These are phyloP conservation scores for Sebastes miniatus DNA, from an alignment of 2,797 vertebrate species.

Conservation along the genomic window DNA sequence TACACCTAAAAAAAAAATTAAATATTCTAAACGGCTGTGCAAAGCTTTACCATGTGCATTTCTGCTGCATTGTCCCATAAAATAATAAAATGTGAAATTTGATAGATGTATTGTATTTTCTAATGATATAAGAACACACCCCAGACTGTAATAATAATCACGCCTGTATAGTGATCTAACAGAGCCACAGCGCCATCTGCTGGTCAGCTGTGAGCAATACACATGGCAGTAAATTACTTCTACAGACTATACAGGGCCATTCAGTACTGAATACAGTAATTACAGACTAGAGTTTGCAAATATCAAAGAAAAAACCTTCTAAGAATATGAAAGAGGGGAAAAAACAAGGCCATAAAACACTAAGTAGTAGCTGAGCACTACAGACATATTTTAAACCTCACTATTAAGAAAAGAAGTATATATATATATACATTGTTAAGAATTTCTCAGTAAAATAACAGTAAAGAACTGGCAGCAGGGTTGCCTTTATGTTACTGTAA, in stretches of 20 bases:
- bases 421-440: too few species aligned
- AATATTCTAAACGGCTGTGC: background rate
- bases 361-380: background rate
- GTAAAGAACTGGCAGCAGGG: too few species aligned
- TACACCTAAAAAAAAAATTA: background rate
- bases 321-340: background rate
- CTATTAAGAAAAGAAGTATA: too few species aligned
- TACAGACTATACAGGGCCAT: background rate
- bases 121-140: background rate
- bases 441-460: too few species aligned
- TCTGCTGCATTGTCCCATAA: fast-evolving
- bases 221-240: background rate
- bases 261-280: slow-evolving; percentile 15
- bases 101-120: background rate
- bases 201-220: slow-evolving; percentile 23
- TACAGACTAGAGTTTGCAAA: slow-evolving; percentile 27
- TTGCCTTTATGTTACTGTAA: too few species aligned
- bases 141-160: background rate
- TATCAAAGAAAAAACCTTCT: slow-evolving; percentile 8
- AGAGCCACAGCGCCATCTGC: slow-evolving; percentile 54
- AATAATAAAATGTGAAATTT: background rate
- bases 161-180: background rate
- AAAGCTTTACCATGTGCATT: background rate
- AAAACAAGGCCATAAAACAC: slow-evolving; percentile 11
- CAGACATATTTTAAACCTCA: background rate